A percentile compares a stretch with the other conserved stretches of the same genome.
phyloP scores from a whole-genome alignment of 2,113 vertebrate genomes.

The Oostethus manadensis region DNA sequence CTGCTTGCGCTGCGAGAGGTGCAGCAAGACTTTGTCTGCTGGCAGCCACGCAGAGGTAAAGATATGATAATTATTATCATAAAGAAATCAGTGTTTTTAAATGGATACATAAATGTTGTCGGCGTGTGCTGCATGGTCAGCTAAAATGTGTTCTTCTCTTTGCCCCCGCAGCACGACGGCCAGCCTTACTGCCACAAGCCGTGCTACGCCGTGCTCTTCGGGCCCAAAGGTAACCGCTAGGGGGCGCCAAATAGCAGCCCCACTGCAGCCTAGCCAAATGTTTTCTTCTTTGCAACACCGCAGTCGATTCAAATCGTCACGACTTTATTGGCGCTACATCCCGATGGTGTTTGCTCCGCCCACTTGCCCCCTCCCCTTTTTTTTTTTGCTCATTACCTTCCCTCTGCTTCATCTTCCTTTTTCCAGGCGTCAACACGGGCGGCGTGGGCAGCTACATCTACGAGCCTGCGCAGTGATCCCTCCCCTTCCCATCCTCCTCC shows the following conservation, averaged over 20 bases:
- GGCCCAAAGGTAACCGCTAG: constrained; percentile 91
- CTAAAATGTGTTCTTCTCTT: too few relatives aligned
- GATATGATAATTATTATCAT: too few relatives aligned
- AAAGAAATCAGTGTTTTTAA: too few relatives aligned
- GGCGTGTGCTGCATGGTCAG: too few relatives aligned
- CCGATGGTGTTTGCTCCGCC: background rate
- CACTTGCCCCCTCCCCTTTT: constrained; percentile 10
- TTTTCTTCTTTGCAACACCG: background rate
- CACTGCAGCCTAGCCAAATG: constrained; percentile 45
- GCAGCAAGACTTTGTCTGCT: constrained; percentile 87
- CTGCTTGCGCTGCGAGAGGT: constrained; percentile 92
- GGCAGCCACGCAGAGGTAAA: constrained; percentile 92
- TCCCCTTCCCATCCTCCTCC: constrained; percentile 58
- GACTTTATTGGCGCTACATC: too few relatives aligned
- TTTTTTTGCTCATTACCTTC: constrained; percentile 10
- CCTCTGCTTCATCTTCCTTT: constrained; percentile 51
- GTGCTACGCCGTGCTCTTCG: constrained; percentile 87
- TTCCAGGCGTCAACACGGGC: constrained; percentile 92
- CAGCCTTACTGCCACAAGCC: constrained; percentile 97
- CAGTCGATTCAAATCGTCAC: too few relatives aligned
- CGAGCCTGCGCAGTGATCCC: constrained; percentile 79
- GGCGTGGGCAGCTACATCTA: constrained; percentile 97
- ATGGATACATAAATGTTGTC: too few relatives aligned
- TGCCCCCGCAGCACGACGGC: constrained; percentile 79
- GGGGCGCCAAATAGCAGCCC: constrained; percentile 50